Base-by-base conservation (phyloP, 2,888 invertebrate genomes). In the Yponomeuta evonymella region DNA sequence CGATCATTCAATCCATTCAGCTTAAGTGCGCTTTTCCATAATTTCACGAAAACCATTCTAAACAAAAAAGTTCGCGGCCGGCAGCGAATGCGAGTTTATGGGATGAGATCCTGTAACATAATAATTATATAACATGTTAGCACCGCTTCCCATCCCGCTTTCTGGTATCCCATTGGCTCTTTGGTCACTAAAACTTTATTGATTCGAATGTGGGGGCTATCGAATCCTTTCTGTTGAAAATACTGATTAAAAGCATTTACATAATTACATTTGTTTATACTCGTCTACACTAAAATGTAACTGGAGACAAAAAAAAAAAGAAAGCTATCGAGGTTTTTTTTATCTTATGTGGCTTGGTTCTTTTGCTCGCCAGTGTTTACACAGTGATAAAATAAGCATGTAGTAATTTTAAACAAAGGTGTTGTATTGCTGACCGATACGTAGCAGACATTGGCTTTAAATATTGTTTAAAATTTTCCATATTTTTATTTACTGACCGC, bases 371-470 rank as follows among this genome's bases (percentile, higher is more conserved):
- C 51, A 58, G 12, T 58, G 51, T 58, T 15, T 58, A 58, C 3
- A 58, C 15, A 58, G 15, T 12, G 15, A 15, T 58, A 15, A 5
- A 58, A 58, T 58, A 15, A 58, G 51, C 51, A 58, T 58, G 51
- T 15, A 58, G 51, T 58, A 58, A 58, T 58, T 15, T 58, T 58
- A 58, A 58, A 58, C 70, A 23, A 36, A 78, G 76, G 81, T 83
- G 79, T 82, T 83, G 88, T 88, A 87, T 87, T 87, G 88, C 88
- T 89, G 87, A 84, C 84, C 79, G 76, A 73, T 72, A 79, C 79
- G 84, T 43, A 84, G 85, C 84, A 79, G 74, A 75, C 78, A 86
- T 89, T 88, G 88, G 88, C 88, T 88, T 87, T 73, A 76, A 77
- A 76, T 75, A 76, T 78, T 72, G 74, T 76, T 74, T 72, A 78